These are phyloP conservation scores for Ametastegia equiseti DNA, from an alignment of 2,888 invertebrate species.

Conservation along the genomic window DNA sequence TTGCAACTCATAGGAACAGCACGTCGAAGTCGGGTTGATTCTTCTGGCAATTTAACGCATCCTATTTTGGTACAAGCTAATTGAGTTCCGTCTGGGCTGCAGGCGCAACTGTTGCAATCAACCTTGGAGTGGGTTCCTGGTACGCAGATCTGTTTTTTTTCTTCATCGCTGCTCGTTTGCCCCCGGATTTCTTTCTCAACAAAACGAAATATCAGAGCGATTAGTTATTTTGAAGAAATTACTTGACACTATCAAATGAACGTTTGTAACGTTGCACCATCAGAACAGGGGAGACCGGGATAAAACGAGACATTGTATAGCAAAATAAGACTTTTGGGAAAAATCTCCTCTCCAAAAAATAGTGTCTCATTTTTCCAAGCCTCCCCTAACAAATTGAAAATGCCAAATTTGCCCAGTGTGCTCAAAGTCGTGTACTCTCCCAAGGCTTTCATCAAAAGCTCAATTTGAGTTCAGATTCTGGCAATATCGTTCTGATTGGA, in stretches of 20 bases:
- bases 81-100: conserved; percentile 76
- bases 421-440: too few relatives aligned
- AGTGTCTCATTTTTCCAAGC: too few relatives aligned
- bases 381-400: too few relatives aligned
- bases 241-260: not conserved
- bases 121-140: conserved; percentile 60
- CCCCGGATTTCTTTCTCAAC: not conserved
- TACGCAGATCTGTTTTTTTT: conserved; percentile 45
- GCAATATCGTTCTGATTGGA: too few relatives aligned
- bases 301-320: too few relatives aligned
- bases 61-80: conserved; percentile 55
- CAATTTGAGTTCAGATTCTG: too few relatives aligned
- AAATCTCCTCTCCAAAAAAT: too few relatives aligned
- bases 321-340: too few relatives aligned
- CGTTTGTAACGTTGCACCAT: too few relatives aligned
- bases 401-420: too few relatives aligned
- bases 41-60: conserved; percentile 54
- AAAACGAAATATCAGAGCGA: not conserved
- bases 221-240: not conserved
- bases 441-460: too few relatives aligned
- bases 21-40: not conserved
- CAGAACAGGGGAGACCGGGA: too few relatives aligned
- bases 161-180: not conserved
- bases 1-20: conserved; percentile 59
- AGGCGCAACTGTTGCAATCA: conserved; percentile 80